Evolutionary conservation across 2,113 vertebrate genomes (phyloP).

Genomic region (Ramphastos sulfuratus): DNA sequence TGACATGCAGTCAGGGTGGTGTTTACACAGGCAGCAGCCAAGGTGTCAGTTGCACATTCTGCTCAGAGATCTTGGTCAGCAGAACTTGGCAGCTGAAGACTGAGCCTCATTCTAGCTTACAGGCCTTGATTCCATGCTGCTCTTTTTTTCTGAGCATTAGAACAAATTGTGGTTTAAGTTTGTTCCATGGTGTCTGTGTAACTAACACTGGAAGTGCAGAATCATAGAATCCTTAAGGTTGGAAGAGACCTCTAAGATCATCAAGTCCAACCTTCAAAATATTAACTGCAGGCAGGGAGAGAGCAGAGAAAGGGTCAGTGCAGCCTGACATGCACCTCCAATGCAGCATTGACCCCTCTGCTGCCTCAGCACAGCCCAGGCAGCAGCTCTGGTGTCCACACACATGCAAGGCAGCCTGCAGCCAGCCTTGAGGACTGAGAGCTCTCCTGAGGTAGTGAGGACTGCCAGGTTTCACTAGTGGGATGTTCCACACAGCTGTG

Average conservation of each 20-base stretch:
- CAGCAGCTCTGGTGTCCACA: not conserved
- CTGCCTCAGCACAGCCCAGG: not conserved
- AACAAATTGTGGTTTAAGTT: not conserved
- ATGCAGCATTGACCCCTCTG: not conserved
- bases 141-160: not conserved
- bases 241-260: too few relatives aligned
- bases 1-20: not conserved
- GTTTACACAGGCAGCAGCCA: not conserved
- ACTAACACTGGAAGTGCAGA: not conserved
- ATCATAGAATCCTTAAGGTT: too few relatives aligned
- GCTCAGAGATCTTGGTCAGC: not conserved
- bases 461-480: too few relatives aligned
- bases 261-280: too few relatives aligned
- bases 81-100: not conserved
- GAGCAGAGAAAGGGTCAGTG: not conserved
- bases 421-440: not conserved
- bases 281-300: too few relatives aligned
- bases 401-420: not conserved
- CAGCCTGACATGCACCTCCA: fast-evolving
- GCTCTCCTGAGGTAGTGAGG: not conserved
- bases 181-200: not conserved
- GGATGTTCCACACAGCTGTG: too few relatives aligned
- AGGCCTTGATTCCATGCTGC: not conserved
- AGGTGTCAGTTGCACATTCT: not conserved
- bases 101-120: not conserved